Evolutionary conservation across 2,113 vertebrate genomes (phyloP).

Genomic region (Colaptes auratus): DNA sequence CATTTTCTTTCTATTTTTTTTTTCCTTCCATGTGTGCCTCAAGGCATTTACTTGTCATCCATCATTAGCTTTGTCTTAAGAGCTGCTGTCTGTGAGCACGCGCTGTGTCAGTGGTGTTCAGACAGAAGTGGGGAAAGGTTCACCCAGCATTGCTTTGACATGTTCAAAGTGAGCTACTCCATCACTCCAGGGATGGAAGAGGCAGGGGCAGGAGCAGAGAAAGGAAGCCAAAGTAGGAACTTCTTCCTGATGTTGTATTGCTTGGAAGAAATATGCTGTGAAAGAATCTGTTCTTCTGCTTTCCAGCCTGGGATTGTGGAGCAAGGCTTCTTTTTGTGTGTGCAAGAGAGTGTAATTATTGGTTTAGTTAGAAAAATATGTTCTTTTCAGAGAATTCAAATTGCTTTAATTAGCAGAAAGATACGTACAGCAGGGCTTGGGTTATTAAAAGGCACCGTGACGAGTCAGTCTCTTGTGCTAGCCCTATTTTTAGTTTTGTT

Average conservation of each 20-base stretch:
- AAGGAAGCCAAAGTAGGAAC: neutral
- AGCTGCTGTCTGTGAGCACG: slow-evolving; percentile 31
- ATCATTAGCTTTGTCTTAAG: slow-evolving; percentile 67
- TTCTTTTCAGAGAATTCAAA: slow-evolving; percentile 59
- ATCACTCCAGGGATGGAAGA: slow-evolving; percentile 29
- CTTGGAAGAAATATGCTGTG: neutral
- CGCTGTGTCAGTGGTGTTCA: slow-evolving; percentile 41
- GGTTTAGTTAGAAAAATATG: slow-evolving; percentile 34
- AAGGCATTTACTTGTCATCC: slow-evolving; percentile 66
- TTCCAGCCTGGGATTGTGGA: neutral
- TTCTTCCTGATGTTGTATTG: slow-evolving; percentile 18
- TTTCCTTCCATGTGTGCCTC: neutral
- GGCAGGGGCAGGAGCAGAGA: neutral
- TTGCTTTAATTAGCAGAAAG: slow-evolving; percentile 62
- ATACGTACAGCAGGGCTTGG: slow-evolving; percentile 35
- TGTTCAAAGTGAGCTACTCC: slow-evolving; percentile 49
- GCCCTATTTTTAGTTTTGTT: slow-evolving; percentile 56
- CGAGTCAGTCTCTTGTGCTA: neutral
- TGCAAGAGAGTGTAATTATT: slow-evolving; percentile 47
- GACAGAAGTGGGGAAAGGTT: slow-evolving; percentile 51
- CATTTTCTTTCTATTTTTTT: slow-evolving; percentile 21
- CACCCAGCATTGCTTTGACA: slow-evolving; percentile 28
- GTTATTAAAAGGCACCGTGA: slow-evolving; percentile 32
- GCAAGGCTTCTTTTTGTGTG: neutral
- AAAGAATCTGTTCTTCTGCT: slow-evolving; percentile 27